Evolutionary conservation across 2,888 invertebrate species (phyloP).

Genomic region (Ceratothoa steindachneri): DNA sequence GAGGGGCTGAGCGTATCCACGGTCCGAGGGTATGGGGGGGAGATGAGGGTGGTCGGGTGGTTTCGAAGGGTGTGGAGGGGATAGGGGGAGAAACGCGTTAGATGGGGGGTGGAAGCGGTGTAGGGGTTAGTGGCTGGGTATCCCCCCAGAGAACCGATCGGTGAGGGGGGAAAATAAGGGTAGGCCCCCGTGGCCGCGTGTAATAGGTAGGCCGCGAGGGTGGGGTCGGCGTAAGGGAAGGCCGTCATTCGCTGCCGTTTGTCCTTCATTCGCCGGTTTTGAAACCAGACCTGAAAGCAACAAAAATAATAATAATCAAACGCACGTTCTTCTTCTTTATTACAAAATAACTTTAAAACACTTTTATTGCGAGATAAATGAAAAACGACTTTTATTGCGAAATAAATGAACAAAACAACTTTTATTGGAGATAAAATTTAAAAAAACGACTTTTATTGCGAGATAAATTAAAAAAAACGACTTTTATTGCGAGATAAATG

Average conservation of each 20-base stretch:
- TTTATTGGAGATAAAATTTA: too few relatives aligned
- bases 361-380: too few relatives aligned
- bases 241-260: slow-evolving; percentile 90
- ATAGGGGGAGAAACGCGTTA: slow-evolving; percentile 49
- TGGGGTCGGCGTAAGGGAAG: slow-evolving; percentile 93
- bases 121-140: slow-evolving; percentile 49
- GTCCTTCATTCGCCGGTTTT: slow-evolving; percentile 94
- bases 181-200: slow-evolving; percentile 70
- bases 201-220: slow-evolving; percentile 83
- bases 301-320: not conserved
- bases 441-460: too few relatives aligned
- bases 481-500: too few relatives aligned
- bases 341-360: too few relatives aligned
- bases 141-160: slow-evolving; percentile 50
- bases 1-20: not conserved
- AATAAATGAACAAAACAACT: too few relatives aligned
- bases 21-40: slow-evolving; percentile 13
- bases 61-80: not conserved
- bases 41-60: slow-evolving; percentile 15
- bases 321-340: too few relatives aligned
- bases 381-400: too few relatives aligned
- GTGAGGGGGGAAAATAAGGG: slow-evolving; percentile 49
- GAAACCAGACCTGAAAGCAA: slow-evolving; percentile 84
- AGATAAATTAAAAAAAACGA: too few relatives aligned
- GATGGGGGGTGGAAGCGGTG: slow-evolving; percentile 51